phyloP scores from a whole-genome alignment of 2,797 vertebrate genomes.

The Danio aesculapii region DNA sequence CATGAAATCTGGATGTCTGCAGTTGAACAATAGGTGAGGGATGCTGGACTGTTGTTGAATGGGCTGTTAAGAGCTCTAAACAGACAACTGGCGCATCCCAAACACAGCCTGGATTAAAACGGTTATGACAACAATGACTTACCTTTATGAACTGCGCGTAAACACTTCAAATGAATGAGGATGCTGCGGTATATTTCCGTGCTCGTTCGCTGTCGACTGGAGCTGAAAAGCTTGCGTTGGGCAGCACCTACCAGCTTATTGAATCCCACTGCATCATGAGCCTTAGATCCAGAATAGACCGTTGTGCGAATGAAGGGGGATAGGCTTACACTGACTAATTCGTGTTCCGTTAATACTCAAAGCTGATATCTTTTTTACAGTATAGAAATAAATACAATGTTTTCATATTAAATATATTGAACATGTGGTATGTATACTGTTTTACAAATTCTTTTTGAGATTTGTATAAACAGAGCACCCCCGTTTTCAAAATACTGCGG shows the following conservation, averaged over 20 bases:
- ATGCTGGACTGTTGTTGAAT: conserved; percentile 41
- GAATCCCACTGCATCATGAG: conserved; percentile 56
- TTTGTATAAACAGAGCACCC: not conserved
- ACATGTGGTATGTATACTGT: not conserved
- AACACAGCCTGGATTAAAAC: not conserved
- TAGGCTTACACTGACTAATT: not conserved
- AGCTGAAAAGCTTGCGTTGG: conserved; percentile 26
- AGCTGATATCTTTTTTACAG: not conserved
- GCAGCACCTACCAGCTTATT: conserved; percentile 55
- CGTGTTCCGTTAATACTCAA: rapidly evolving
- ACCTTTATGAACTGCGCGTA: conserved; percentile 42
- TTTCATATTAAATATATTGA: rapidly evolving
- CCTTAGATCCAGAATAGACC: conserved; percentile 26
- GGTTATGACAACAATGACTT: not conserved
- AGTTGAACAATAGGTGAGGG: conserved; percentile 61
- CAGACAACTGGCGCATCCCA: not conserved
- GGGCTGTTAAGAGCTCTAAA: conserved; percentile 19
- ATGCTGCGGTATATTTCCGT: conserved; percentile 48
- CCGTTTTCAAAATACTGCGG: conserved; percentile 29
- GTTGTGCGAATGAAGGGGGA: conserved; percentile 8
- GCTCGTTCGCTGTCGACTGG: conserved; percentile 16
- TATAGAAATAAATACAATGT: rapidly evolving
- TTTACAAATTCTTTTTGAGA: not conserved
- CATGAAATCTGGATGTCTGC: conserved; percentile 46
- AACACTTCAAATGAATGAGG: conserved; percentile 29